Base-by-base conservation (phyloP, 92 coral and sea anemone species). In the Phenganax stokvisi region DNA sequence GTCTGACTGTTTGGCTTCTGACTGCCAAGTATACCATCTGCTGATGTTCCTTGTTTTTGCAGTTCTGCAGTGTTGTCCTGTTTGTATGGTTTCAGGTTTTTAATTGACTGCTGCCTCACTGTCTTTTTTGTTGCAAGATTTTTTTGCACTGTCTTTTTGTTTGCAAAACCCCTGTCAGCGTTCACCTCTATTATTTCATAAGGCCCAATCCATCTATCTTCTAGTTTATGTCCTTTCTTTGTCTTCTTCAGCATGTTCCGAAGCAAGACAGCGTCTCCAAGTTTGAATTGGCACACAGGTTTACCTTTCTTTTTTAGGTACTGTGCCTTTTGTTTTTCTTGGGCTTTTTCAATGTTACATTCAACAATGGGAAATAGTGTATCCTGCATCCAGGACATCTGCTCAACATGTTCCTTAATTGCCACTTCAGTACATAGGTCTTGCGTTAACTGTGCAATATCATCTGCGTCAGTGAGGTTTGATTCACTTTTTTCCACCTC, bases 301-400 rank as follows among this genome's bases (percentile, higher is more conserved):
- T 76, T 54, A 51, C 85, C 90, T 74, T 51, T 85, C 60, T 81
- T 87, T 54, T 71, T 80, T 47, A 72, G 74, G 58, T 86, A 84
- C 74, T 86, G 89, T 51, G 37, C 28, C 62, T 86, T 84, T 66
- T 86, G 89, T 58, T 87, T 84, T 44, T 89, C 86, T 73, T 89
- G 92, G 71, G 89, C 92, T 56, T 59, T 57, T 29, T 76, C 30
- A 8, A 89, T 89, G 69, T 87, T 89, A 52, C 29, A 17, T 4
- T 77, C 72, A 12, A 77, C 77, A 37, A 29, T 60, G 44, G 85
- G 87, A 68, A 85, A 85, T 13, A 89, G 63, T 8, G 80, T 81
- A 71, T 76, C 74, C 73, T 75, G 72, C 55, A 85, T 76, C 28
- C 57, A 17, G 7, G 74, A 52, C 53, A 87, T 77, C 11, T 67